Evolutionary conservation across 2,797 vertebrate species (phyloP), one percentile per base, ranked within the genome.

Genomic region (Sebastes trivittatus): DNA sequence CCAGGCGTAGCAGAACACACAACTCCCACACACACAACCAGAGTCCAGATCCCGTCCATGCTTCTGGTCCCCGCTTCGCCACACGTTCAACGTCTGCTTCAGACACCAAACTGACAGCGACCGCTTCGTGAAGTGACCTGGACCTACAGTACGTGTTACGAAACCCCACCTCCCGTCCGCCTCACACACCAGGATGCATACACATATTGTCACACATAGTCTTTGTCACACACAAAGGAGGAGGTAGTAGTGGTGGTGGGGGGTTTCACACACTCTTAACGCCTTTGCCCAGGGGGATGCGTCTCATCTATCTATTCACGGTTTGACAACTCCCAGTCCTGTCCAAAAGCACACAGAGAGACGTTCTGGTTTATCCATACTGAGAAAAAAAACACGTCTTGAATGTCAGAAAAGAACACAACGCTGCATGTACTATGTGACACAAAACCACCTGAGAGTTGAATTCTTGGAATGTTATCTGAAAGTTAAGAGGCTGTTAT

Each of bases 1-100:
- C 30, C 71, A 25, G 81, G 76, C 6, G 46, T 22, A 5, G 62
- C 46, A n/a, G 54, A 77, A 67, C 49, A 74, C 27, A 83, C 1
- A 32, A 89, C 60, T 78, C 75, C 87, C 4, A 83, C 68, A 82
- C 38, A 88, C 79, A 87, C 75, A 63, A 81, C 14, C 18, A 91
- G 42, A 7, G 67, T 79, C 88, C 89, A 67, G 30, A 90, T 82
- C 18, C 22, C 23, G 7, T 55, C 79, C 94, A 95, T 94, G 83
- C 59, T 72, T 56, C 73, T 11, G 64, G 6, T 38, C 6, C 7
- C 3, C 0, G 4, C 61, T 23, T 49, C 4, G 18, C 32, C 52
- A 27, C 20, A 11, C 29, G 7, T 77, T 32, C 23, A 16, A 5
- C 58, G 36, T 66, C 32, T 42, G 22, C 13, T 54, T 62, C 61